Base-by-base conservation (phyloP, 2,888 invertebrate species). In the Caenorhabditis uteleia region DNA sequence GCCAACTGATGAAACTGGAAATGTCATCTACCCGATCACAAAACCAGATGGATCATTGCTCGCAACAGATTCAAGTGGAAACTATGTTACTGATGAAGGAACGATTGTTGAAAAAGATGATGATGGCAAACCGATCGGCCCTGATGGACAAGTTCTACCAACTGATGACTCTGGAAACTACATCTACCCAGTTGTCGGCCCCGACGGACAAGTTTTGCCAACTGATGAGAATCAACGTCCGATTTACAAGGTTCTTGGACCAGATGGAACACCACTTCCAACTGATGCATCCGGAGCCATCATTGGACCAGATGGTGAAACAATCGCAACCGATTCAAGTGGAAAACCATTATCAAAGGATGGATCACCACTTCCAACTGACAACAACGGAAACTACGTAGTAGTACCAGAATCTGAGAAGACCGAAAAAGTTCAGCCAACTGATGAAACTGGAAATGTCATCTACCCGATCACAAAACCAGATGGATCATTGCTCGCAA, bases 361-460 rank as follows among this genome's bases (percentile, higher is more conserved):
- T 33, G 56, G 57, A 12, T 40, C 40, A 12, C 47, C 55, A 10
- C 50, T 74, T 42, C 75, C 75, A 25, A 74, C 77, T 16, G 77
- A 77, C 42, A 36, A 23, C 21, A 26, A 23, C 8, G 62, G 68
- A n/a, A 59, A 57, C 25, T 36, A 29, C 20, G 50, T 77, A 18
- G 45, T 54, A 20, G 68, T 76, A n/a, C 53, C 75, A 2, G 31
- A 18, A 25, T 39, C 33, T 6, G 59, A 44, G 7, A 47, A 27
- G 18, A 48, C 14, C 31, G 62, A 55, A 29, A 29, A 48, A n/a
- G 21, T 44, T 10, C 26, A 65, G 25, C 59, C 75, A 14, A 75
- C 75, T 27, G 74, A 70, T 47, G 59, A 39, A 10, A 31, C 55
- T 25, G 70, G 70, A 10, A 44, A 55, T 27, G 62, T 54, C 47